phyloP scores from a whole-genome alignment of 2,888 invertebrate genomes.

The Uropetala carovei region DNA sequence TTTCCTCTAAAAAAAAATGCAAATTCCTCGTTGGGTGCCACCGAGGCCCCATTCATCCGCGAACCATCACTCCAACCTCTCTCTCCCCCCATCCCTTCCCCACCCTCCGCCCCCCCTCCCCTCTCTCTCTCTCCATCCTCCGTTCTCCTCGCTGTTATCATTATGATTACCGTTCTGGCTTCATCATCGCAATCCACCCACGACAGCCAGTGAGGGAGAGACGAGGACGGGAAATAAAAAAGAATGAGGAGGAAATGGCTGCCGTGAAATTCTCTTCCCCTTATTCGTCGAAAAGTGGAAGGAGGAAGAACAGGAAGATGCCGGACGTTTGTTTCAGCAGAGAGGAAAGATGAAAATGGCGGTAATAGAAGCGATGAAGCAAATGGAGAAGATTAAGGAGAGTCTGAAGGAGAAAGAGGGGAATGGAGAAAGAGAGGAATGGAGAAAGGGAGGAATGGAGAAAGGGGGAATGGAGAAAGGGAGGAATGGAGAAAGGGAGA shows the following conservation, averaged over 20 bases:
- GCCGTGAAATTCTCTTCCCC: background rate
- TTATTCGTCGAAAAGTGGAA: background rate
- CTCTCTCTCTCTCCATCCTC: background rate
- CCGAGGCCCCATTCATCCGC: background rate
- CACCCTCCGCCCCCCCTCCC: background rate
- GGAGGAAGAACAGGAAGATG: background rate
- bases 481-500: background rate
- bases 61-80: background rate
- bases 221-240: background rate
- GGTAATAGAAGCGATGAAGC: constrained; percentile 4
- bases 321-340: background rate
- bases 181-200: constrained; percentile 7
- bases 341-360: background rate
- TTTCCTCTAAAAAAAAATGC: background rate
- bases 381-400: background rate
- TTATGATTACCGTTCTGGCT: constrained; percentile 50
- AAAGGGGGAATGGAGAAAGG: background rate
- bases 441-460: background rate
- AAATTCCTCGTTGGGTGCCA: constrained; percentile 13
- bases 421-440: background rate
- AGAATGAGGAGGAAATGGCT: background rate
- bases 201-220: background rate
- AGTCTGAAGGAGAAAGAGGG: background rate
- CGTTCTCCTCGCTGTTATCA: background rate
- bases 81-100: too few species aligned